phyloP scores from a whole-genome alignment of 1,140 invertebrate species.

The Leptinotarsa defecta region DNA sequence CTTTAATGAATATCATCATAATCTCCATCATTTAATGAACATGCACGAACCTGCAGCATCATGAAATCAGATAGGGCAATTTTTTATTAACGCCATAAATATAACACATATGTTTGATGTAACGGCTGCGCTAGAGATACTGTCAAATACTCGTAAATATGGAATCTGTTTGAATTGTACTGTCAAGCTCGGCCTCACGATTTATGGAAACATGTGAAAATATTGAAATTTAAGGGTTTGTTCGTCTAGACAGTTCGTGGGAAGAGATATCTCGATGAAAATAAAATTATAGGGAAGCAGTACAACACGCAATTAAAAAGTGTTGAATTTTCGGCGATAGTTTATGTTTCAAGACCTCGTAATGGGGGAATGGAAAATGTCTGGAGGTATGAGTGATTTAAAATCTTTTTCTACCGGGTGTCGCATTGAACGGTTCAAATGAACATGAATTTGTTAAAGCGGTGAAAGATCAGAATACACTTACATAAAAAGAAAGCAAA shows the following conservation, averaged over 20 bases:
- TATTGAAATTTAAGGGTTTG: constrained; percentile 20
- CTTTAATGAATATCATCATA: too few relatives aligned
- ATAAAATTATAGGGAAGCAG: constrained; percentile 10
- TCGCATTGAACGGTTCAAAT: too few relatives aligned
- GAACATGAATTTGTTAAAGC: too few relatives aligned
- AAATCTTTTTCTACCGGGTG: too few relatives aligned
- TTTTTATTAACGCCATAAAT: constrained; percentile 8
- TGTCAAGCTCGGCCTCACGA: constrained; percentile 16
- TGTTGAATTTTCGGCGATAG: not conserved
- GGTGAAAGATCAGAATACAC: too few relatives aligned
- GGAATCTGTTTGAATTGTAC: constrained; percentile 21
- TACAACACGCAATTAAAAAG: not conserved
- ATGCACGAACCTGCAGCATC: constrained; percentile 4
- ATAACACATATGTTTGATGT: constrained; percentile 13
- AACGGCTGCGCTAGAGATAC: constrained; percentile 9
- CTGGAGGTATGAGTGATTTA: too few relatives aligned
- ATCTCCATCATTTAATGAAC: not conserved
- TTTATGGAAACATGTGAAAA: constrained; percentile 29
- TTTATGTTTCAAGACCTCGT: not conserved
- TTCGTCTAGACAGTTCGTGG: constrained; percentile 20
- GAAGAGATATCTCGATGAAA: constrained; percentile 8
- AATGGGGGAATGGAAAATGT: too few relatives aligned
- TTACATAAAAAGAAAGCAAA: too few relatives aligned
- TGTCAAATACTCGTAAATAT: not conserved
- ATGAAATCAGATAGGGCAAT: constrained; percentile 15